Conservation (phyloP, 2,888 invertebrate genomes). For the Erebia palarica region DNA sequence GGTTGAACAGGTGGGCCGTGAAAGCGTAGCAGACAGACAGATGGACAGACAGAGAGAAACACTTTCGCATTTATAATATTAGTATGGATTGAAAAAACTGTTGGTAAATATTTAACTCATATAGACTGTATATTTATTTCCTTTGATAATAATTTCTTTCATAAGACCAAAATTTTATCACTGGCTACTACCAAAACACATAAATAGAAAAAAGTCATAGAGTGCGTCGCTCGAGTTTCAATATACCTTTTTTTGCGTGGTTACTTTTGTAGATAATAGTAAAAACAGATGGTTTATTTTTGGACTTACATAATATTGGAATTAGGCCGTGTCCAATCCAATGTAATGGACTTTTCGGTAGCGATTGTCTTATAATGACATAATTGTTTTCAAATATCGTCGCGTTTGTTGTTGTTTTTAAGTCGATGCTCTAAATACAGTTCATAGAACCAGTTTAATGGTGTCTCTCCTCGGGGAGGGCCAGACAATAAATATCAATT, state of each 20-base stretch:
- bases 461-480: no score
- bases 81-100: no score
- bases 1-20: no score
- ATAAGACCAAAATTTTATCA: no score
- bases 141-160: no score
- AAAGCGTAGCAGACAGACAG: no score
- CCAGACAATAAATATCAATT: not conserved
- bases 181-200: no score
- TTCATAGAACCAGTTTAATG: not conserved
- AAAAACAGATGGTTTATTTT: slow-evolving; percentile 31
- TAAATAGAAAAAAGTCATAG: not conserved
- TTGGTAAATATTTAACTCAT: no score
- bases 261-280: slow-evolving; percentile 32
- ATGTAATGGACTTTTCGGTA: slow-evolving; percentile 35
- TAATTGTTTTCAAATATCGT: slow-evolving; percentile 24
- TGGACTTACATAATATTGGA: slow-evolving; percentile 37
- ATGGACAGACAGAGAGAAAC: no score
- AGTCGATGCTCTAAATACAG: not conserved
- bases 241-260: slow-evolving; percentile 18
- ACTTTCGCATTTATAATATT: no score
- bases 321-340: slow-evolving; percentile 38
- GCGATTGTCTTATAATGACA: slow-evolving; percentile 23
- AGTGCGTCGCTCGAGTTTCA: slow-evolving; percentile 14
- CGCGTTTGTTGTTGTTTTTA: slow-evolving; percentile 15
- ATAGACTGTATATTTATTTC: no score